A percentile compares a stretch with the other conserved stretches of the same genome.
phyloP scores from a whole-genome alignment of 2,888 invertebrate species.

The Epinotia ramella region DNA sequence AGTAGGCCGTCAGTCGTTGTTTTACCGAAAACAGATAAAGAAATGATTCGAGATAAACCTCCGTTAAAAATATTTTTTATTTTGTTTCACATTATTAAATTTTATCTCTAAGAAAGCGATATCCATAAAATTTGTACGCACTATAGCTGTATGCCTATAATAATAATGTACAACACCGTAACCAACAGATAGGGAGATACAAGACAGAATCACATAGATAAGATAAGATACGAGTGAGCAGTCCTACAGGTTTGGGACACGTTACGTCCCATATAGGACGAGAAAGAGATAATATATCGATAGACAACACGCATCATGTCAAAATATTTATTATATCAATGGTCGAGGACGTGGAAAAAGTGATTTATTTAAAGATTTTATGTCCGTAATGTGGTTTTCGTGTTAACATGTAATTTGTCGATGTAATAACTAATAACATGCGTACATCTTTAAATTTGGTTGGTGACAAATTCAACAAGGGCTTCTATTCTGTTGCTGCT shows the following conservation, averaged over 20 bases:
- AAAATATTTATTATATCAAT: conserved; percentile 69
- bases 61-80: conserved; percentile 16
- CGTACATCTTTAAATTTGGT: background rate
- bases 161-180: conserved; percentile 37
- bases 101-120: conserved; percentile 26
- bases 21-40: conserved; percentile 12
- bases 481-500: background rate
- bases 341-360: conserved; percentile 51
- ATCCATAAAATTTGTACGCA: conserved; percentile 25
- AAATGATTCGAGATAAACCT: conserved; percentile 3
- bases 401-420: conserved; percentile 20
- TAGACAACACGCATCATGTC: conserved; percentile 59
- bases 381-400: conserved; percentile 27
- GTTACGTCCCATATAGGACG: conserved; percentile 56
- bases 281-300: conserved; percentile 53
- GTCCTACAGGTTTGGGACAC: conserved; percentile 60
- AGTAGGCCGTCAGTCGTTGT: background rate
- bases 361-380: conserved; percentile 20
- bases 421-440: conserved; percentile 6
- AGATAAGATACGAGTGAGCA: conserved; percentile 68
- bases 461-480: background rate
- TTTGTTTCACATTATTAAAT: conserved; percentile 13
- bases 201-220: conserved; percentile 62
- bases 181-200: conserved; percentile 26
- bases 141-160: conserved; percentile 13